A percentile compares a stretch with the other conserved stretches of the same genome.
These are phyloP conservation scores for Temnopleurus reevesii DNA, from an alignment of 53 echinoderm and acorn worm genomes.

Conservation along the genomic window DNA sequence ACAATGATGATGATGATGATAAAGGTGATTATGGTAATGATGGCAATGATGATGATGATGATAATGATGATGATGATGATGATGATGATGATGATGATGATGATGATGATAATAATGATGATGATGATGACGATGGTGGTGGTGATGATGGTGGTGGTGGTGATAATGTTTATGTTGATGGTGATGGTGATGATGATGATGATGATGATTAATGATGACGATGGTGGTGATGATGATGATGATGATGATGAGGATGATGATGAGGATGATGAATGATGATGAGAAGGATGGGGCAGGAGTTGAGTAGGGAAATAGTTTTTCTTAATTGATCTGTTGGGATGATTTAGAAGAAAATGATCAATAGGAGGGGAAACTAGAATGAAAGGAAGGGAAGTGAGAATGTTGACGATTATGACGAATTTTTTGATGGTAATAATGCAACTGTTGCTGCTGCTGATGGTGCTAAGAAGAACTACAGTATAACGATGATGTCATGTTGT, in stretches of 20 bases:
- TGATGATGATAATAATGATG: constrained; percentile 38
- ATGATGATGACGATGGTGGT: constrained; percentile 24
- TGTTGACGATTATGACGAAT: background rate
- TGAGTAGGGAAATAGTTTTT: no score
- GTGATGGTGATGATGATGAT: background rate
- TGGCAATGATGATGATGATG: constrained; percentile 22
- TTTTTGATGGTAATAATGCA: background rate
- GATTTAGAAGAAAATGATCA: no score
- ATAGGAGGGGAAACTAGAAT: no score
- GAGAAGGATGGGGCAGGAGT: background rate
- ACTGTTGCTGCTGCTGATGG: background rate
- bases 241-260: background rate
- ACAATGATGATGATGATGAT: background rate
- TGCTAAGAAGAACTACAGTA: no score
- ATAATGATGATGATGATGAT: constrained; percentile 21
- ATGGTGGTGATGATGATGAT: constrained; percentile 24
- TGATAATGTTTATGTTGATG: background rate
- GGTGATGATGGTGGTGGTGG: background rate
- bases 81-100: constrained; percentile 42
- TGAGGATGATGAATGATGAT: background rate
- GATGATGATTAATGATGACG: constrained; percentile 32
- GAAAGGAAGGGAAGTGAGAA: background rate
- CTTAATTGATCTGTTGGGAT: no score
- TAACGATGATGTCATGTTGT: no score
- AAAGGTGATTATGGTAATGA: background rate